phyloP scores from a whole-genome alignment of 2,888 invertebrate species.

The Dynastes maya region DNA sequence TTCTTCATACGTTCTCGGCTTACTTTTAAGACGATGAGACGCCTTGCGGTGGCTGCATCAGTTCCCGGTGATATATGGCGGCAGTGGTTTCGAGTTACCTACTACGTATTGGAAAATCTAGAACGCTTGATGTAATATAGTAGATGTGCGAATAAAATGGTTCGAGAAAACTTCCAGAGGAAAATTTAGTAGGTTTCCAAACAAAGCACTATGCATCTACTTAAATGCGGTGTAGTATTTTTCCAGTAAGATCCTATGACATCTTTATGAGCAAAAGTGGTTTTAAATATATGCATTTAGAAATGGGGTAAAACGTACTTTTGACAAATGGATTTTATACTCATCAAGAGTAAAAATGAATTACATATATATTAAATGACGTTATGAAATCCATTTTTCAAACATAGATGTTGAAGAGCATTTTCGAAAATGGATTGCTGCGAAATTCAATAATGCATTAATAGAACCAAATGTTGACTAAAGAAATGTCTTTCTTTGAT shows the following conservation, averaged over 20 bases:
- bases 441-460: too few relatives aligned
- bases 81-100: neutral
- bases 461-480: too few relatives aligned
- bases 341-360: too few relatives aligned
- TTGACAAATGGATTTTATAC: neutral
- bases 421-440: too few relatives aligned
- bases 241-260: neutral
- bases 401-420: too few relatives aligned
- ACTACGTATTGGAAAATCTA: neutral
- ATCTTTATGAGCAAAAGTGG: neutral
- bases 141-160: neutral
- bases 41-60: neutral
- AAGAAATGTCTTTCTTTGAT: too few relatives aligned
- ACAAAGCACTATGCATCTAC: neutral
- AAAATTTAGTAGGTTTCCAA: slow-evolving; percentile 2
- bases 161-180: neutral
- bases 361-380: too few relatives aligned
- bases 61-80: neutral
- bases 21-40: neutral
- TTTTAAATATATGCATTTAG: neutral
- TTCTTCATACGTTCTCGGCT: neutral
- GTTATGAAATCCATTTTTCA: too few relatives aligned
- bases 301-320: neutral
- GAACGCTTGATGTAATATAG: neutral
- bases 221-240: neutral